phyloP scores from a whole-genome alignment of 92 coral and sea anemone genomes.

The Epizoanthus scotinus region DNA sequence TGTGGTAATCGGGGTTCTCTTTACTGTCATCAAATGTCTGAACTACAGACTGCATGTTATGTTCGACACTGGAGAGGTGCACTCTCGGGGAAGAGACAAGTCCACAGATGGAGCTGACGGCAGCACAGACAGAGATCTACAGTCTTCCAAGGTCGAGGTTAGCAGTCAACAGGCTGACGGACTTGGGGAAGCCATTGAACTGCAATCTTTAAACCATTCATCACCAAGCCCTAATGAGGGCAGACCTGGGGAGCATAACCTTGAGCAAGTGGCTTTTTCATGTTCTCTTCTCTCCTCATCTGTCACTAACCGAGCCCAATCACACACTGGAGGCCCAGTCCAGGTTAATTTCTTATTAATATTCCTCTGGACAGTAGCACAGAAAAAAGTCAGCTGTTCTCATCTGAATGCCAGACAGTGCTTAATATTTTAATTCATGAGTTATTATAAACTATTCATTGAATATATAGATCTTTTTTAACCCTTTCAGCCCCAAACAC shows the following conservation, averaged over 20 bases:
- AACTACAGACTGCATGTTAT: constrained; percentile 92
- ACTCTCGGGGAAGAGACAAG: constrained; percentile 61
- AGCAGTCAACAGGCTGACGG: constrained; percentile 56
- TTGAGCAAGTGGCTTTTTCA: constrained; percentile 46
- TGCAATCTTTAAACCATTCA: constrained; percentile 79
- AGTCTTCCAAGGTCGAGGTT: constrained; percentile 58
- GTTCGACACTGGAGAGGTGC: constrained; percentile 98
- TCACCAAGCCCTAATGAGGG: constrained; percentile 58
- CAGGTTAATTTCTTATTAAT: constrained; percentile 21
- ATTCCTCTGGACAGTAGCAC: too few species aligned
- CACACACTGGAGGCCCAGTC: constrained; percentile 18
- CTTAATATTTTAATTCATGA: too few species aligned
- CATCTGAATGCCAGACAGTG: too few species aligned
- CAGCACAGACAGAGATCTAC: constrained; percentile 52
- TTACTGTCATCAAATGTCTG: constrained; percentile 76
- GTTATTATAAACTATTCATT: too few species aligned
- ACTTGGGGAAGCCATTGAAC: constrained; percentile 74
- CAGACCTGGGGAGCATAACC: constrained; percentile 43
- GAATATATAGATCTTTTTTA: too few species aligned
- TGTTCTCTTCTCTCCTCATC: constrained; percentile 63
- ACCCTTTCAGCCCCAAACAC: too few species aligned
- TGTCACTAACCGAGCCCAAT: constrained; percentile 62
- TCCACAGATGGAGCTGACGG: constrained; percentile 53
- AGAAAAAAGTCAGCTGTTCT: too few species aligned
- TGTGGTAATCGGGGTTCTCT: constrained; percentile 76